These are phyloP conservation scores for Scatophagus argus DNA, from an alignment of 2,113 vertebrate genomes.

Conservation along the genomic window DNA sequence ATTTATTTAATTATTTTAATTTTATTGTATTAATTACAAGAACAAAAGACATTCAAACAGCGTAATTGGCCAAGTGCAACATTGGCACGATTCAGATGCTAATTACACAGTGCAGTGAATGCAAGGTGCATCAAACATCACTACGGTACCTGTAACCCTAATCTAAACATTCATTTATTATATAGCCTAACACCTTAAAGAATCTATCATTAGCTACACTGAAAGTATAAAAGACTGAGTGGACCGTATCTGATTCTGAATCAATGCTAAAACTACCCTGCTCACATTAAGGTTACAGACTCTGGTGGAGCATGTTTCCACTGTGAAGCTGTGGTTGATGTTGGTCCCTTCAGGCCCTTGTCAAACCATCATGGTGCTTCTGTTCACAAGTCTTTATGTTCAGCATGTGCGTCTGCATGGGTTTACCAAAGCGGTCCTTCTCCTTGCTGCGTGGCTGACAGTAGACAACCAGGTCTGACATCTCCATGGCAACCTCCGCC, in stretches of 20 bases:
- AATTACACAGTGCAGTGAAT: not conserved
- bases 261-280: too few species aligned
- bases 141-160: too few species aligned
- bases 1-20: too few species aligned
- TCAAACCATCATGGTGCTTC: not conserved
- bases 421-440: constrained; percentile 93
- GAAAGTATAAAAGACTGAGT: too few species aligned
- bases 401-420: not conserved
- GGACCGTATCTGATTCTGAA: too few species aligned
- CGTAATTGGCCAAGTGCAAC: too few species aligned
- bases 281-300: not conserved
- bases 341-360: not conserved
- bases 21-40: too few species aligned
- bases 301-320: not conserved
- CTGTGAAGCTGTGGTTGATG: not conserved
- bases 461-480: constrained; percentile 96
- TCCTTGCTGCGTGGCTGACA: constrained; percentile 97
- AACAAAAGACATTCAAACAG: too few species aligned
- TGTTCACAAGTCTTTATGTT: not conserved
- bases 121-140: not conserved
- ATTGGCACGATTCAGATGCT: not conserved
- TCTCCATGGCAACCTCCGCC: constrained; percentile 93
- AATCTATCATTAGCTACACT: too few species aligned
- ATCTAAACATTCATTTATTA: too few species aligned
- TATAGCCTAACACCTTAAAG: too few species aligned